Evolutionary conservation across 2,113 vertebrate genomes (phyloP), one percentile per base, ranked within the genome.

Genomic region (Monopterus albus): DNA sequence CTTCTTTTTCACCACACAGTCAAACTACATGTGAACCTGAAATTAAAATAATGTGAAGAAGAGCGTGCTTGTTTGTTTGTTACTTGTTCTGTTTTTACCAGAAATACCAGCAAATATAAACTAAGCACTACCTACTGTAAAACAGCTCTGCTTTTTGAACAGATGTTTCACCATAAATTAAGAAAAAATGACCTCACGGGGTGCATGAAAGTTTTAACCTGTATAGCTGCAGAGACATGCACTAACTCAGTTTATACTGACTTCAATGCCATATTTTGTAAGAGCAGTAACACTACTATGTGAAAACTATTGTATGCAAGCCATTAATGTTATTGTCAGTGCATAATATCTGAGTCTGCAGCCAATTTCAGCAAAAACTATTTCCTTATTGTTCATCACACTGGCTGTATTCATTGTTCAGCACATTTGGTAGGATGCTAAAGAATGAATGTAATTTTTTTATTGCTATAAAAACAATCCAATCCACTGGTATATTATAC

Each of bases 401-500:
- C 35, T 15, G 64, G 29, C 18, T 61, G 6, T 21, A 40, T 43
- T 73, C 8, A 47, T 50, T 14, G 61, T 69, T 66, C 23, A 17
- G 45, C 25, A 36, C 18, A 38, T 51, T 56, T 29, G 29, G n/a
- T 43, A 21, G 26, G 23, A 55, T 50, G 64, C 51, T 28, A 42
- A 53, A 46, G 38, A 21, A 64, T 51, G 11, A 63, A 63, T 75
- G n/a, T 29, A 65, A 70, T 64, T 11, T 17, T 61, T 62, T 79
- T 66, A 57, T 79, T 79, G 40, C 52, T 68, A 21, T 55, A 58
- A 67, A 82, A 84, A 83, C 45, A 70, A 72, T 45, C 25, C 59
- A 73, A 53, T 74, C 35, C 57, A 73, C 42, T 62, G 71, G 26
- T 64, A 17, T 68, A 62, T 65, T 68, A 53, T 39, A 56, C 39